These are phyloP conservation scores for Macrosoma leucophasiata DNA, from an alignment of 2,888 invertebrate species.

Conservation along the genomic window DNA sequence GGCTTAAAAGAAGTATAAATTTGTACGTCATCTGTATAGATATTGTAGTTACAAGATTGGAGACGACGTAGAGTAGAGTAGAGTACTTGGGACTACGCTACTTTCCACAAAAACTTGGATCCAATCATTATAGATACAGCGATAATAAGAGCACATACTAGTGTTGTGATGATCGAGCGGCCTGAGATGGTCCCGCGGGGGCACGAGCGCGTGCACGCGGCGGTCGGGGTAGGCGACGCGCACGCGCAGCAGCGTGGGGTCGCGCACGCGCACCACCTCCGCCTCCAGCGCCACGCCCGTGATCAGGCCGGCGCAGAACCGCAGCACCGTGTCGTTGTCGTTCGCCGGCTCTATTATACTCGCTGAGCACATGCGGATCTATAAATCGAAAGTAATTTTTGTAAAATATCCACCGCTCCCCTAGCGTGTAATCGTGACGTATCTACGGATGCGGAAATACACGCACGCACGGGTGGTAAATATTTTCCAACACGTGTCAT, in stretches of 20 bases:
- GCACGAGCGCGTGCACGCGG: slow-evolving; percentile 87
- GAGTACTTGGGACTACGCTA: no score
- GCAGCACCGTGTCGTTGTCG: slow-evolving; percentile 84
- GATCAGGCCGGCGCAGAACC: slow-evolving; percentile 94
- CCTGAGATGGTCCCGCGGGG: slow-evolving; percentile 85
- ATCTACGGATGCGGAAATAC: no score
- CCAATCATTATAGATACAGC: no score
- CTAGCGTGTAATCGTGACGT: neutral
- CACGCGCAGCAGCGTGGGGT: slow-evolving; percentile 84
- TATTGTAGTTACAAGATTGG: no score
- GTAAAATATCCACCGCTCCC: neutral
- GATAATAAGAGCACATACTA: slow-evolving; percentile 47
- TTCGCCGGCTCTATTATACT: slow-evolving; percentile 89
- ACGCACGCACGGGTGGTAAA: no score
- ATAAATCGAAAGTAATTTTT: slow-evolving; percentile 13
- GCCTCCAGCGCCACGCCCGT: slow-evolving; percentile 92
- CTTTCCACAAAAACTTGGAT: no score
- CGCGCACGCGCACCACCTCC: slow-evolving; percentile 86
- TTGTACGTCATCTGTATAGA: no score
- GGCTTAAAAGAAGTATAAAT: no score
- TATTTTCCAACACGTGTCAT: no score
- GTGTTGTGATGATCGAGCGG: slow-evolving; percentile 77
- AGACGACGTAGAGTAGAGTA: no score
- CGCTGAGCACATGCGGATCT: slow-evolving; percentile 88
- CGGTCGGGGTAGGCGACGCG: slow-evolving; percentile 96